Evolutionary conservation across 2,888 invertebrate species (phyloP).

Genomic region (Ophion ventricosus): DNA sequence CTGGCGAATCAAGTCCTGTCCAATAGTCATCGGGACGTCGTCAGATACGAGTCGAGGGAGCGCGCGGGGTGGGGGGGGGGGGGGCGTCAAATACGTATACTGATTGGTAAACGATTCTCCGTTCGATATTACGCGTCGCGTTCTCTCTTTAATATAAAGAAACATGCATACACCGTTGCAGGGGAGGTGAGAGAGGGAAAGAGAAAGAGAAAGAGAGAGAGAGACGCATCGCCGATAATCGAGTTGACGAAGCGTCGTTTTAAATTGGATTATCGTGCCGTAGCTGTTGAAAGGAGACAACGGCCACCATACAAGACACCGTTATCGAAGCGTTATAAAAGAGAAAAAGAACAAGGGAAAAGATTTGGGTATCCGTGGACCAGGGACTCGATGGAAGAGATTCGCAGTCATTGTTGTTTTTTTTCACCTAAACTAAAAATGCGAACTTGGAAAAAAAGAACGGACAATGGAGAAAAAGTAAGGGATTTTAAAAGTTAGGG

Average conservation of each 20-base stretch:
- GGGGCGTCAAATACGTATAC: neutral
- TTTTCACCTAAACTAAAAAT: conserved; percentile 73
- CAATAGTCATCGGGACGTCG: conserved; percentile 71
- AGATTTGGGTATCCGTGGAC: conserved; percentile 65
- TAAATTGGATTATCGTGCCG: conserved; percentile 8
- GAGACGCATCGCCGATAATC: no score
- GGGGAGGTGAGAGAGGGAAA: no score
- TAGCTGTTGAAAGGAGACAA: neutral
- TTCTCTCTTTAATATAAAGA: conserved; percentile 70
- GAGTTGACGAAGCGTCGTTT: neutral
- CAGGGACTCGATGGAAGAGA: conserved; percentile 77
- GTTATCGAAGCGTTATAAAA: neutral
- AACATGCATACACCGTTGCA: conserved; percentile 32
- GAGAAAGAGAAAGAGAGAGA: no score
- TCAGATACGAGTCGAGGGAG: neutral
- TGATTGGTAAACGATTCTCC: neutral
- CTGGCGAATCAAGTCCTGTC: conserved; percentile 79
- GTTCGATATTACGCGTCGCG: neutral
- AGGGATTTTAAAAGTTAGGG: neutral
- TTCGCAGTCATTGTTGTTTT: conserved; percentile 76
- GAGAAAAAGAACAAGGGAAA: conserved; percentile 50
- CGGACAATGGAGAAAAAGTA: conserved; percentile 8
- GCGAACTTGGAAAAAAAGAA: conserved; percentile 56
- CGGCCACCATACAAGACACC: conserved; percentile 52
- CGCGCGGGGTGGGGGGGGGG: neutral